Base-by-base conservation (phyloP, 2,113 vertebrate genomes). In the Sander vitreus region DNA sequence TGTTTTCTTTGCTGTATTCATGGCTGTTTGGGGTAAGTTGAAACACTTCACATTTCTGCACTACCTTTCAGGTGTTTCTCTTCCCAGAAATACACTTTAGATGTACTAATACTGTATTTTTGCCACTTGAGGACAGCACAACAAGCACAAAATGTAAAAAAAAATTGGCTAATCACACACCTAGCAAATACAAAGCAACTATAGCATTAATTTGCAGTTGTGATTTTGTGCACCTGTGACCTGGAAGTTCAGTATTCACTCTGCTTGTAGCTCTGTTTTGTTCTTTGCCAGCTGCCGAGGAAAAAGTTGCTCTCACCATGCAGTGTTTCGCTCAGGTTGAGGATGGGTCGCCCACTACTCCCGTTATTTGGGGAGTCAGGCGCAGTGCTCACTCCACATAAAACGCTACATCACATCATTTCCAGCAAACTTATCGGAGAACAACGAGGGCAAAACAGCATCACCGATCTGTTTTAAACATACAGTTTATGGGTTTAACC, bases 1-100 rank as follows among this genome's bases (percentile, higher is more conserved):
- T 3, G 98, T 99, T 76, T 99, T 99, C 93, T 99, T 99, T 87
- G 98, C 98, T 72, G 97, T 99, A 65, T 99, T 99, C 94, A 99
- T 99, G 98, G 98, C 98, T 3, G 97, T 99, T 27, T 99, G 98
- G 98, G 98, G 98, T 99, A 94, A 97, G 98, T 95, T 6, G 1
- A 3, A 33, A 21, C 30, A 25, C 30, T 45, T 69, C 2, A 62
- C n/a, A 39, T 50, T 64, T 25, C 15, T 25, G 8, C 25, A n/a
- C 9, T 11, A n/a, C 45, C 12, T 5, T 21, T 45, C 11, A 36
- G 43, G 13, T n/a, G 27, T 25, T 75, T 30, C 11, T 36, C 18
- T 13, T 63, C 5, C 47, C 15, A n/a, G 6, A 48, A 21, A 58
- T 16, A 27, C 15, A 15, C 19, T 50, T 23, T 5, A 12, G 19